These are phyloP conservation scores for Grammomys surdaster DNA, from an alignment of 2,113 vertebrate genomes.

Conservation along the genomic window DNA sequence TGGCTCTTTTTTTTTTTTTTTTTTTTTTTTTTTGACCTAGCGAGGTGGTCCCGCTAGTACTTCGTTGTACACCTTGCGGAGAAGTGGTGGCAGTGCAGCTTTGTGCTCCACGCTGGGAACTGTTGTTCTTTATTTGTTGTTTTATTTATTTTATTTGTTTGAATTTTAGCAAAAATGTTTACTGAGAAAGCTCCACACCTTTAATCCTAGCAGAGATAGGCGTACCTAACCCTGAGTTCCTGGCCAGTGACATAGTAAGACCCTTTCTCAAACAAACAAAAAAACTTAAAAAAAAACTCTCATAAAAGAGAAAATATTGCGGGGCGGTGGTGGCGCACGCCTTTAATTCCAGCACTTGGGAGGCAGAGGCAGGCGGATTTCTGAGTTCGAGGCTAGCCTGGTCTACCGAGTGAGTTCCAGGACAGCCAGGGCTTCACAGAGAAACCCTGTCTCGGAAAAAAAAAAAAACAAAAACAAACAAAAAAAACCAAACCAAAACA, in stretches of 20 bases:
- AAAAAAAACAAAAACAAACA: too few relatives aligned
- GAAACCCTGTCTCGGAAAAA: too few relatives aligned
- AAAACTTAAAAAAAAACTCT: background rate
- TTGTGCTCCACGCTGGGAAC: background rate
- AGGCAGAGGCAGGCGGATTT: too few relatives aligned
- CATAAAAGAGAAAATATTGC: background rate
- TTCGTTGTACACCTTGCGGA: background rate
- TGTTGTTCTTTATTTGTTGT: background rate
- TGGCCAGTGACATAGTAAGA: background rate
- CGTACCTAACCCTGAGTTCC: background rate
- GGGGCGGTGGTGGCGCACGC: too few relatives aligned
- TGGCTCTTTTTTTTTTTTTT: background rate
- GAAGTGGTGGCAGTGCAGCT: background rate
- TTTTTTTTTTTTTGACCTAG: background rate
- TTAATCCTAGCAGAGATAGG: background rate
- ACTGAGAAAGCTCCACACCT: background rate
- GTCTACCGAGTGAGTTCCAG: too few relatives aligned
- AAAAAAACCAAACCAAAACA: too few relatives aligned
- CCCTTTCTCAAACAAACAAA: background rate
- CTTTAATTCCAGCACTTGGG: too few relatives aligned
- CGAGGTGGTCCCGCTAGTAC: background rate
- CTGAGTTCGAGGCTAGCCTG: too few relatives aligned
- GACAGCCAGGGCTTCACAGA: too few relatives aligned
- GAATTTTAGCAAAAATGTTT: background rate
- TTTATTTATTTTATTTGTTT: too few relatives aligned